phyloP scores from a whole-genome alignment of 1,140 invertebrate species.

The Anoplolepis gracilipes region DNA sequence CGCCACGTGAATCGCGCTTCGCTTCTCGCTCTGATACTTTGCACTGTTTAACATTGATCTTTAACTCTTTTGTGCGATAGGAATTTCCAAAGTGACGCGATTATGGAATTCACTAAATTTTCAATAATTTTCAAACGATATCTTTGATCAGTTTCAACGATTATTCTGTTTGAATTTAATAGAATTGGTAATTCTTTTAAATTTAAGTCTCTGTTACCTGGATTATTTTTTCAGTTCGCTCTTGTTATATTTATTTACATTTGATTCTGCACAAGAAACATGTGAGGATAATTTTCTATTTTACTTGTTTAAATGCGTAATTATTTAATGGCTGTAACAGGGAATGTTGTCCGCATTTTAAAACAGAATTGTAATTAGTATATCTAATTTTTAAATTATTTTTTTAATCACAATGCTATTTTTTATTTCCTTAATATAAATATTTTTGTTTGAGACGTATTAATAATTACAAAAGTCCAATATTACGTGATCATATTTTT shows the following conservation, averaged over 20 bases:
- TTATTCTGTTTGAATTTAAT: too few species aligned
- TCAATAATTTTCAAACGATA: neutral
- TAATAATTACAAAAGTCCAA: conserved; percentile 26
- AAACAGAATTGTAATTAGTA: conserved; percentile 6
- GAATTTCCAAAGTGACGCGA: conserved; percentile 4
- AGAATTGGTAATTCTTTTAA: neutral
- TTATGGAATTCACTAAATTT: neutral
- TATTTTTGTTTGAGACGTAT: too few species aligned
- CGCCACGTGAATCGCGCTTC: conserved; percentile 30
- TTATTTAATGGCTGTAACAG: neutral
- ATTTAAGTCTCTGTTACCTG: neutral
- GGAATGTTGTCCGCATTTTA: neutral
- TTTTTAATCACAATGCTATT: too few species aligned
- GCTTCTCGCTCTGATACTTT: conserved; percentile 49
- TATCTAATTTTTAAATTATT: neutral
- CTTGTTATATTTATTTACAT: neutral
- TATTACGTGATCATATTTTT: conserved; percentile 2
- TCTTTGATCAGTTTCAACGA: neutral
- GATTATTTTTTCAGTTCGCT: neutral
- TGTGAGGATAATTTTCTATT: neutral
- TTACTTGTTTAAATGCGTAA: neutral
- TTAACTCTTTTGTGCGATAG: conserved; percentile 12
- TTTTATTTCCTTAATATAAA: neutral
- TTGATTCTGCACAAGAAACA: neutral
- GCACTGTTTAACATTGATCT: conserved; percentile 36